Conservation (phyloP, 2,113 vertebrate species). For the Nematolebias whitei region DNA sequence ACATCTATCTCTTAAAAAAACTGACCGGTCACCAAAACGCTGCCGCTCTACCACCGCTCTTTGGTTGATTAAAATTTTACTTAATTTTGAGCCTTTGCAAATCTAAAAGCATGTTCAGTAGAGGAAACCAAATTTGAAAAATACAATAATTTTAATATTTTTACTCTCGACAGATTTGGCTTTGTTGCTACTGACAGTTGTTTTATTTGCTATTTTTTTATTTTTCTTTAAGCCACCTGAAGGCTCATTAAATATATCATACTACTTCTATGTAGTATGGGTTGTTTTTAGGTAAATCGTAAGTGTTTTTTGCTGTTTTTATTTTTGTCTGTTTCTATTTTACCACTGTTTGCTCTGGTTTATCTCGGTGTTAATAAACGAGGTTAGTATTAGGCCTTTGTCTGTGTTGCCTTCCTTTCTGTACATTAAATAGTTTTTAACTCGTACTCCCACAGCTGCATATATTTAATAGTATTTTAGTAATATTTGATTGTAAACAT, state of each 20-base stretch:
- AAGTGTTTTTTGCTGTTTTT: slow-evolving; percentile 11
- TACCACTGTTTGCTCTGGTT: slow-evolving; percentile 49
- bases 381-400: slow-evolving; percentile 11
- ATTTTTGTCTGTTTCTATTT: slow-evolving; percentile 1
- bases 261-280: neutral
- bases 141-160: neutral
- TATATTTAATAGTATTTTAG: no score
- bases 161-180: neutral
- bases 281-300: slow-evolving; percentile 9
- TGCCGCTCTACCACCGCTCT: neutral
- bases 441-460: neutral
- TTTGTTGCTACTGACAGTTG: slow-evolving; percentile 10
- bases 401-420: neutral
- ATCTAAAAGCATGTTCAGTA: slow-evolving; percentile 1
- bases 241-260: neutral
- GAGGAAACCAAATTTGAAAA: slow-evolving; percentile 3
- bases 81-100: slow-evolving; percentile 12
- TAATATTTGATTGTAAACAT: no score
- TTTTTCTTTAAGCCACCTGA: neutral
- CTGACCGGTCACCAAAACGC: no score
- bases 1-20: slow-evolving; percentile 9
- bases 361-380: slow-evolving; percentile 61
- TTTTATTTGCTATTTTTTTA: slow-evolving; percentile 20
- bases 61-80: neutral
- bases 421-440: neutral